A percentile compares a stretch with the other conserved stretches of the same genome.
These are phyloP conservation scores for Corydoras maculifer DNA, from an alignment of 2,113 vertebrate genomes.

Conservation along the genomic window DNA sequence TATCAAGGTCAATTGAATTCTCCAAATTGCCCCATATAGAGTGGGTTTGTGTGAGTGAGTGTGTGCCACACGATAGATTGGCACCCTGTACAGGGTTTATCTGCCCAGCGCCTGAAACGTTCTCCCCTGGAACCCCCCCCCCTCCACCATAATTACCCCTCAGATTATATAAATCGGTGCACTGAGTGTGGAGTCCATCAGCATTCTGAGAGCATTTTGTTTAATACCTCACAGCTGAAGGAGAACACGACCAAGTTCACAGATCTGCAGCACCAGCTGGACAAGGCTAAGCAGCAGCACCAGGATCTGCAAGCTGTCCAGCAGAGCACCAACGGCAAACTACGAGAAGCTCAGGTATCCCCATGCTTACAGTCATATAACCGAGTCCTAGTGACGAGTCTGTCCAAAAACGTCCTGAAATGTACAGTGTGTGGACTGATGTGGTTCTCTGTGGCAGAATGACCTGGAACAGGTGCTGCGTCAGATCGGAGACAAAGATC, in stretches of 20 bases:
- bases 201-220: not conserved
- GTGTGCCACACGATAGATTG: no score
- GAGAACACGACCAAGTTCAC: constrained; percentile 75
- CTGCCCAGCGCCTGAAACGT: no score
- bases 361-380: not conserved
- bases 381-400: not conserved
- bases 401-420: not conserved
- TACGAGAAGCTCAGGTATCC: constrained; percentile 90
- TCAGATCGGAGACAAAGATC: constrained; percentile 97
- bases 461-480: constrained; percentile 95
- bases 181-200: no score
- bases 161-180: no score
- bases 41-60: no score
- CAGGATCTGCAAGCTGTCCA: constrained; percentile 90
- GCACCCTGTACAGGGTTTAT: no score
- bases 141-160: no score
- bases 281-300: constrained; percentile 90
- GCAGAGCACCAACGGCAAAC: constrained; percentile 87
- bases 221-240: constrained; percentile 72
- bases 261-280: constrained; percentile 89
- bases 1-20: no score
- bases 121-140: no score
- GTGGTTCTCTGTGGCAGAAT: constrained; percentile 64
- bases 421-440: not conserved
- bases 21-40: no score